Conservation (phyloP, 2,113 vertebrate genomes). For the Arothron firmamentum region DNA sequence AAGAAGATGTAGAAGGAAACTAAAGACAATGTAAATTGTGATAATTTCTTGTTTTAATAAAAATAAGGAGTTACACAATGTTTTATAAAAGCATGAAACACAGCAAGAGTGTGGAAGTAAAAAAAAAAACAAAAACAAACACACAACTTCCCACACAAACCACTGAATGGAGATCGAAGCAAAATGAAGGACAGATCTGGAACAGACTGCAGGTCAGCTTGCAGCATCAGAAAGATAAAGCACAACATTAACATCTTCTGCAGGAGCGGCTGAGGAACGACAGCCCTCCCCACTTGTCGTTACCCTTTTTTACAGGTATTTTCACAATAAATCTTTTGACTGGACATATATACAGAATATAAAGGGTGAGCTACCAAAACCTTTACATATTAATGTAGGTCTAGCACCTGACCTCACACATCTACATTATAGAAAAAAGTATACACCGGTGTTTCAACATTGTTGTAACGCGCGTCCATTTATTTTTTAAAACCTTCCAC, state of each 20-base stretch:
- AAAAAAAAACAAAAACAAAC: conserved; percentile 12
- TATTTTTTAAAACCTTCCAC: neutral
- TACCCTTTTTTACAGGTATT: conserved; percentile 12
- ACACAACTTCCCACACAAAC: conserved; percentile 4
- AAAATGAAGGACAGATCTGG: conserved; percentile 20
- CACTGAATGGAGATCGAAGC: conserved; percentile 18
- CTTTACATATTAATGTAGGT: conserved; percentile 32
- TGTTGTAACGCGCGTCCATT: neutral
- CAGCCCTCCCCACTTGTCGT: no score
- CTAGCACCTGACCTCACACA: conserved; percentile 28
- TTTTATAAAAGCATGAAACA: conserved; percentile 55
- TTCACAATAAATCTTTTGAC: conserved; percentile 36
- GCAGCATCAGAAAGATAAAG: conserved; percentile 24
- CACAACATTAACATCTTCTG: conserved; percentile 10
- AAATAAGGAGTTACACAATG: conserved; percentile 51
- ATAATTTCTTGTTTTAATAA: conserved; percentile 51
- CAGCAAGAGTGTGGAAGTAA: conserved; percentile 30
- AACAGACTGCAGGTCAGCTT: no score
- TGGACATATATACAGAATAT: conserved; percentile 33
- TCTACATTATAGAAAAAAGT: conserved; percentile 17
- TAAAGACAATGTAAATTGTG: neutral
- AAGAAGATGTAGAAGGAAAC: neutral
- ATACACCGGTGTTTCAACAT: conserved; percentile 18
- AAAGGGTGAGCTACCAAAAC: conserved; percentile 39
- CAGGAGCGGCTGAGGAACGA: no score